Conservation (phyloP, 1,140 invertebrate genomes). For the Hormaphis cornu region DNA sequence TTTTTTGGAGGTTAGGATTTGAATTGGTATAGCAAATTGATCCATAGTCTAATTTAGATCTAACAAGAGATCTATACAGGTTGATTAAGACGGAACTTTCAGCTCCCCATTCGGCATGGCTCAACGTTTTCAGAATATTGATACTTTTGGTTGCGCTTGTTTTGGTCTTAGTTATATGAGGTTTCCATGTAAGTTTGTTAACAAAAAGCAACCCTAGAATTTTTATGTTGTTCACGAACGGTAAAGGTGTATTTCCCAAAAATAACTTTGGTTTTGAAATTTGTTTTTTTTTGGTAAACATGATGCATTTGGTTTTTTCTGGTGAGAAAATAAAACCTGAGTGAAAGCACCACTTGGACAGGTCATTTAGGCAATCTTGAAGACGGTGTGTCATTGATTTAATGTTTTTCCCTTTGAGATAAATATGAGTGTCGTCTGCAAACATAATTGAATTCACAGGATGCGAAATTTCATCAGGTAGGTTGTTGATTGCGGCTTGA, state of each 20-base stretch:
- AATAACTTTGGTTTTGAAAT: too few relatives aligned
- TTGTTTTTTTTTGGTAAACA: too few relatives aligned
- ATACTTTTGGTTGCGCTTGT: neutral
- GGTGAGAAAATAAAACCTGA: neutral
- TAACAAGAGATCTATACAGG: conserved; percentile 2
- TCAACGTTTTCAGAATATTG: conserved; percentile 15
- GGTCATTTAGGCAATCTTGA: neutral
- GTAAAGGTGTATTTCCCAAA: too few relatives aligned
- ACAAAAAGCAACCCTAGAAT: neutral
- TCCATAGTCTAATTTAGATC: conserved; percentile 6
- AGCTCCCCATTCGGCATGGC: neutral
- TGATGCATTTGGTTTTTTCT: neutral
- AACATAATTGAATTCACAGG: too few relatives aligned
- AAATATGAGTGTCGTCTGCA: too few relatives aligned
- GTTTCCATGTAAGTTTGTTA: neutral
- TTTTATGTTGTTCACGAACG: neutral
- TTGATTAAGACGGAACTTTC: neutral
- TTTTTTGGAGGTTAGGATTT: neutral
- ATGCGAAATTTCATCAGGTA: too few relatives aligned
- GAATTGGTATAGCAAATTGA: neutral
- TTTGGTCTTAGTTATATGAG: neutral
- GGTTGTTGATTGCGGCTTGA: too few relatives aligned
- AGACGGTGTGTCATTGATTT: neutral
- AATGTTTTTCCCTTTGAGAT: neutral
- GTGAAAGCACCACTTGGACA: neutral